Evolutionary conservation across 2,797 vertebrate species (phyloP).

Genomic region (Pagetopsis macropterus): DNA sequence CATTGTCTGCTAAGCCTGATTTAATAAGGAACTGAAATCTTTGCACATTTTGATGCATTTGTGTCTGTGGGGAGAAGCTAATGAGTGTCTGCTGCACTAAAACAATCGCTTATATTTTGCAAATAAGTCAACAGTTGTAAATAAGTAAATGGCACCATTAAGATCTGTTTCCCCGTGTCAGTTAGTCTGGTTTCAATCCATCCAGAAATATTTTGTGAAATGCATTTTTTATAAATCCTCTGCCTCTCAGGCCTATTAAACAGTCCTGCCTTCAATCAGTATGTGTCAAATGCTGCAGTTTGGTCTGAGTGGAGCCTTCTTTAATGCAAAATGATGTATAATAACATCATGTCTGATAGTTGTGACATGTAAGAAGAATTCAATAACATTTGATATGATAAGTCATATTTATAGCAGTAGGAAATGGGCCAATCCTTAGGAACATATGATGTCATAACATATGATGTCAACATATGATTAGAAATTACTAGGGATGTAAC

Average conservation of each 20-base stretch:
- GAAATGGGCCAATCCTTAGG: not conserved
- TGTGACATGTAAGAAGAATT: not conserved
- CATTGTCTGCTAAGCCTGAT: constrained; percentile 28
- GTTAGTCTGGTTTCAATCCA: constrained; percentile 10
- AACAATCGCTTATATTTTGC: constrained; percentile 17
- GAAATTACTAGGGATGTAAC: not conserved
- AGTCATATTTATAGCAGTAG: not conserved
- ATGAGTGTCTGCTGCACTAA: constrained; percentile 23
- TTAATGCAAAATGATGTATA: not conserved
- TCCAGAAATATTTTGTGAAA: constrained; percentile 12
- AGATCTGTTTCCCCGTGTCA: constrained; percentile 29
- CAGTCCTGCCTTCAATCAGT: not conserved
- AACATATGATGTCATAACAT: not conserved
- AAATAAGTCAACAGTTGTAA: constrained; percentile 17
- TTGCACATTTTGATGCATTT: constrained; percentile 12
- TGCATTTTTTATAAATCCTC: not conserved
- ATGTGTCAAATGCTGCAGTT: not conserved
- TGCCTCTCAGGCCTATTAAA: not conserved
- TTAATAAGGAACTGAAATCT: constrained; percentile 35
- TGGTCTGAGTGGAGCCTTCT: not conserved
- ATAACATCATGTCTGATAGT: not conserved
- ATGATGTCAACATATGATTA: too few species aligned
- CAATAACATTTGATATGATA: not conserved
- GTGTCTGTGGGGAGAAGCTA: constrained; percentile 22
- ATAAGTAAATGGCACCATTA: constrained; percentile 22